Evolutionary conservation across 2,888 invertebrate genomes (phyloP).

Genomic region (Anoncus sp.): DNA sequence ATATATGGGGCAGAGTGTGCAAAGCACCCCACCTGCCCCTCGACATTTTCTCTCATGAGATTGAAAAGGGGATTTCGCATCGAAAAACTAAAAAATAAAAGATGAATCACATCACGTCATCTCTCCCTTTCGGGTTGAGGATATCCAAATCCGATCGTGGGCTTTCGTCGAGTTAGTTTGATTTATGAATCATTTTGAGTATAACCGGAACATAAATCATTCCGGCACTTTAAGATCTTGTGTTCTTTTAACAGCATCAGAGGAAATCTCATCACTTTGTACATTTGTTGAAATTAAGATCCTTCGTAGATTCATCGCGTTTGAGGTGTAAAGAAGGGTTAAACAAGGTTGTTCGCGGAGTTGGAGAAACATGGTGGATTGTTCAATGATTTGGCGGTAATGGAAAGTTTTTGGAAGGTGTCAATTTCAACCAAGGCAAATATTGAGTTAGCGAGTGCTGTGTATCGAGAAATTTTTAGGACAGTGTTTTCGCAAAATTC

Average conservation of each 20-base stretch:
- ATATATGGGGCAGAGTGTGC: slow-evolving; percentile 26
- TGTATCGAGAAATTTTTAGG: background rate
- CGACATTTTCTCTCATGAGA: slow-evolving; percentile 56
- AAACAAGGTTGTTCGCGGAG: background rate
- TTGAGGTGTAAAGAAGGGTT: background rate
- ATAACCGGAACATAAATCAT: slow-evolving; percentile 39
- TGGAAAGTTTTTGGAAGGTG: background rate
- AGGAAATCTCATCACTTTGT: slow-evolving; percentile 14
- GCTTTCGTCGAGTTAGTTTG: slow-evolving; percentile 50
- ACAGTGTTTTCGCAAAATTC: background rate
- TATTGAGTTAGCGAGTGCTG: background rate
- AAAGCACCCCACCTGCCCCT: slow-evolving; percentile 38
- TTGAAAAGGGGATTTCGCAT: slow-evolving; percentile 60
- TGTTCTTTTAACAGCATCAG: slow-evolving; percentile 4
- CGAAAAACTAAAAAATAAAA: slow-evolving; percentile 53
- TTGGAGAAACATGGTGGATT: background rate
- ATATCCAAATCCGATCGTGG: slow-evolving; percentile 59
- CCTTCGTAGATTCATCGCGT: background rate
- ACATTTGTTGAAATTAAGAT: slow-evolving; percentile 28
- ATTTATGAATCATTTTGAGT: slow-evolving; percentile 58
- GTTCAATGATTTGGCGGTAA: background rate
- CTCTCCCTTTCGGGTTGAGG: slow-evolving; percentile 40
- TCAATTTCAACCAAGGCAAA: background rate
- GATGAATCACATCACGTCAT: slow-evolving; percentile 57
- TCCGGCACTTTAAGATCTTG: slow-evolving; percentile 8